A percentile compares a stretch with the other conserved stretches of the same genome.
These are phyloP conservation scores for Indicator indicator DNA, from an alignment of 2,113 vertebrate genomes.

Conservation along the genomic window DNA sequence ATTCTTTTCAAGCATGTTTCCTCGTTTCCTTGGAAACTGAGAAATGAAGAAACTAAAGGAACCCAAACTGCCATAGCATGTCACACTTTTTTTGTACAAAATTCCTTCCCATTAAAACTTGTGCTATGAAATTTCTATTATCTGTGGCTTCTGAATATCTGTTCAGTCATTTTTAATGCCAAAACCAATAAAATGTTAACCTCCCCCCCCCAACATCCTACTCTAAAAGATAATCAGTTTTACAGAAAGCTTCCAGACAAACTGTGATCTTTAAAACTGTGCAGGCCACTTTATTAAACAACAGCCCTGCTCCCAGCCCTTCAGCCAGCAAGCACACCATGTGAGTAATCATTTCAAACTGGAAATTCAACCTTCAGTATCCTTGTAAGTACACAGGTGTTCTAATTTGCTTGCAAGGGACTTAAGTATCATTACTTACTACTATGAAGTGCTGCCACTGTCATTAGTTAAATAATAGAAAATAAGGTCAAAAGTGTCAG, in stretches of 20 bases:
- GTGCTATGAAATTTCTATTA: not conserved
- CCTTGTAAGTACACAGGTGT: not conserved
- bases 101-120: not conserved
- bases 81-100: not conserved
- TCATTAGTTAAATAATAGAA: slow-evolving; percentile 10
- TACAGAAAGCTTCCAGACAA: not conserved
- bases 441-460: not conserved
- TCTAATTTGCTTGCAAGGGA: not conserved
- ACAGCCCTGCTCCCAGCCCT: not conserved
- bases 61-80: not conserved
- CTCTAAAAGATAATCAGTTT: not conserved
- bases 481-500: not conserved
- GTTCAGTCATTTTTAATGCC: not conserved
- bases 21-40: slow-evolving; percentile 46
- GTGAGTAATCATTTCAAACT: slow-evolving; percentile 26
- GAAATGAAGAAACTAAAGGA: not conserved
- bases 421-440: not conserved
- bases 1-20: not conserved
- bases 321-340: not conserved
- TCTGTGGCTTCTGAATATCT: not conserved
- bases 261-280: not conserved
- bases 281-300: not conserved
- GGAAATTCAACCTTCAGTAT: slow-evolving; percentile 24
- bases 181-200: not conserved
- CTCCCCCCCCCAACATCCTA: not conserved